These are phyloP conservation scores for Mesoligia furuncula DNA, from an alignment of 2,888 invertebrate genomes.

Conservation along the genomic window DNA sequence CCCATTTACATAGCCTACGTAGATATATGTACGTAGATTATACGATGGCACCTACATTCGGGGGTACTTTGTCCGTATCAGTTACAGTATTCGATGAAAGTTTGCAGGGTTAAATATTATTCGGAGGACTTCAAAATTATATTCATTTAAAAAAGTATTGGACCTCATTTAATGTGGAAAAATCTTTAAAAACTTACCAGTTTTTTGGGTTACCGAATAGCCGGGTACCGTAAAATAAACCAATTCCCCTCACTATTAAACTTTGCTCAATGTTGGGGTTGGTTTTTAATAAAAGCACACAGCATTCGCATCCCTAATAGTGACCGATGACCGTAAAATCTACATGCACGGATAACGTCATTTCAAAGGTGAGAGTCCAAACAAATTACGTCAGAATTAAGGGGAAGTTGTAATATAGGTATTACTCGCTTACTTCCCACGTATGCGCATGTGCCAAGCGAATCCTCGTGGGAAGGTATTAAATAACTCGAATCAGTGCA, in stretches of 20 bases:
- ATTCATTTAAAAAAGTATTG: not conserved
- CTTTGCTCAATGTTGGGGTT: not conserved
- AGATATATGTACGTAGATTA: constrained; percentile 63
- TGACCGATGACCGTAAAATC: constrained; percentile 43
- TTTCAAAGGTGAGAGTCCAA: constrained; percentile 59
- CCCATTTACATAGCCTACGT: constrained; percentile 76
- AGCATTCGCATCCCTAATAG: constrained; percentile 5
- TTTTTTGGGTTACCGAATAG: not conserved
- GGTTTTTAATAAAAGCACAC: not conserved
- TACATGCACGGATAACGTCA: constrained; percentile 38
- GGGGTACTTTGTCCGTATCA: constrained; percentile 23
- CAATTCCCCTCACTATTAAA: not conserved
- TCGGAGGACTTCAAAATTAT: not conserved
- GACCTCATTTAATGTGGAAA: not conserved
- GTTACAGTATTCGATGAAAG: constrained; percentile 26
- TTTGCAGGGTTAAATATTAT: constrained; percentile 8
- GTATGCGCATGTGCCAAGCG: constrained; percentile 80
- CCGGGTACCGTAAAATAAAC: not conserved
- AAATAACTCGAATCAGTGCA: constrained; percentile 84
- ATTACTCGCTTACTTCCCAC: constrained; percentile 73
- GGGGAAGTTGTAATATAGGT: constrained; percentile 43
- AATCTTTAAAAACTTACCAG: too few relatives aligned
- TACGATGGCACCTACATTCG: constrained; percentile 36
- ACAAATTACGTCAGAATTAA: constrained; percentile 55
- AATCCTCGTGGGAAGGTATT: constrained; percentile 89